Evolutionary conservation across 2,888 invertebrate genomes (phyloP), one percentile per base, ranked within the genome.

Genomic region (Drosophila emarginata): DNA sequence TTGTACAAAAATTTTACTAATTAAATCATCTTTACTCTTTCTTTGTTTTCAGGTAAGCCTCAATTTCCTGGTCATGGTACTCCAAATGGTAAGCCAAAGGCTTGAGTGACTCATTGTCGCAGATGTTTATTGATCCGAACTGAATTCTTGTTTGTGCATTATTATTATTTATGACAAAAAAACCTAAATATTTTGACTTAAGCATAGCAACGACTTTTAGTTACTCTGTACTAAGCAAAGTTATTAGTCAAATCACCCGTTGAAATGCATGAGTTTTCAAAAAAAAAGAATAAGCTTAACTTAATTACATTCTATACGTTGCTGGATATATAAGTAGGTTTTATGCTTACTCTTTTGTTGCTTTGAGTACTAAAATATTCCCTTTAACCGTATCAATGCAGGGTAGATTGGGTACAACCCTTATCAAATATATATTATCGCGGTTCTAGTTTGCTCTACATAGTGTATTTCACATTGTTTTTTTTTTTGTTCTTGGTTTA

Each of bases 41-140:
- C 28, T 66, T 59, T 68, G 56, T 56, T 61, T 76, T 21, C 83
- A 86, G 86, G 82, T 83, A 86, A 82, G 82, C 53, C 60, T 64
- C 40, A 45, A 36, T 37, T 61, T 72, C 72, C 72, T 62, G 72
- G 58, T 56, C 53, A 18, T 28, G 21, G 14, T 36, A 9, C 21
- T 45, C 18, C 11, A 45, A 21, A 11, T 45, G 11, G 18, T 45
- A 45, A 45, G 45, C 18, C 45, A 45, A 45, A 45, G 45, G 45
- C 45, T 45, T 45, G 11, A 28, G 15, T 56, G 15, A 50, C 53
- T 63, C 59, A 70, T 15, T 53, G 39, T 14, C 9, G 36, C 63
- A 61, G 72, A 72, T 72, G 72, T 59, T 67, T 67, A 72, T 72
- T 59, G 65, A 40, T 26, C 15, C 26, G 21, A 12, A 37, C 11